A percentile compares a stretch with the other conserved stretches of the same genome.
Evolutionary conservation across 1,140 invertebrate species (phyloP).

Genomic region (Drosophila fuyamai): DNA sequence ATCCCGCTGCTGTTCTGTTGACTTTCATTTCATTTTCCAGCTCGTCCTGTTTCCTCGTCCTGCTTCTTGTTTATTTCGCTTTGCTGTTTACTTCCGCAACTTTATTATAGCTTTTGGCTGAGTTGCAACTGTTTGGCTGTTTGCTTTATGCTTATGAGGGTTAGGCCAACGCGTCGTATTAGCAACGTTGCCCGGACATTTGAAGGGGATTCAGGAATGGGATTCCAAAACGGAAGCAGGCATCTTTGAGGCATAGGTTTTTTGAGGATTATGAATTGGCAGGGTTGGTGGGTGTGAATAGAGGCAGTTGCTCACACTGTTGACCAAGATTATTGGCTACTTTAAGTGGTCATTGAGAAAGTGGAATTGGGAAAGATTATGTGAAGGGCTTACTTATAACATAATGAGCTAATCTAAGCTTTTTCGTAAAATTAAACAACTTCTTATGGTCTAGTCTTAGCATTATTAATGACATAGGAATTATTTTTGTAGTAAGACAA

Average conservation of each 20-base stretch:
- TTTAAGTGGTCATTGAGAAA: conserved; percentile 31
- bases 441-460: neutral
- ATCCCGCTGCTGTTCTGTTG: conserved; percentile 67
- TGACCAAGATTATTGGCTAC: conserved; percentile 52
- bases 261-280: conserved; percentile 61
- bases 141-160: conserved; percentile 77
- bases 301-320: conserved; percentile 52
- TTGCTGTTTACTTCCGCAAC: conserved; percentile 78
- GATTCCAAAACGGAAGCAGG: conserved; percentile 13
- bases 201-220: neutral
- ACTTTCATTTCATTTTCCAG: conserved; percentile 78
- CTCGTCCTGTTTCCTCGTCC: conserved; percentile 16
- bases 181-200: conserved; percentile 45
- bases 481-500: no score
- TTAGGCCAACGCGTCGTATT: conserved; percentile 71
- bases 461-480: neutral
- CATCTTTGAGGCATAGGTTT: conserved; percentile 35
- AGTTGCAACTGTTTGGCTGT: conserved; percentile 76
- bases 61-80: conserved; percentile 67
- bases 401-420: neutral
- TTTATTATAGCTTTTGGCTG: conserved; percentile 82
- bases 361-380: neutral
- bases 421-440: neutral
- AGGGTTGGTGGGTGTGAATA: conserved; percentile 40
- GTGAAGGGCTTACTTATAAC: neutral